Conservation (phyloP, 2,888 invertebrate genomes). For the Mayetiola destructor region DNA sequence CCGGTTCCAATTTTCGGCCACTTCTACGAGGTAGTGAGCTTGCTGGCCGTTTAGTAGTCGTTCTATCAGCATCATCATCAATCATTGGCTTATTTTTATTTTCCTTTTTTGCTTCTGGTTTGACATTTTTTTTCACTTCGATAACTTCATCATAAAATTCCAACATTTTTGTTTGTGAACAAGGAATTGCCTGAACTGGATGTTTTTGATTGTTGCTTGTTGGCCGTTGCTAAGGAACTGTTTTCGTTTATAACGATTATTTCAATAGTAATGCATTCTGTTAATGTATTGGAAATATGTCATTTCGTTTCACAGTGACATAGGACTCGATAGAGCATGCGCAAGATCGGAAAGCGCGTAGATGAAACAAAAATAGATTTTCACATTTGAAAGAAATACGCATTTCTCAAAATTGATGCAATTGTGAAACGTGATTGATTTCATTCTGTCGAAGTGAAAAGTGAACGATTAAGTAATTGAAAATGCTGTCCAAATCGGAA, state of each 20-base stretch:
- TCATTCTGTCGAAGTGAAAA: not conserved
- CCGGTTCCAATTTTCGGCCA: not conserved
- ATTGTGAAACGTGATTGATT: not conserved
- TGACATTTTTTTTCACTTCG: constrained; percentile 1
- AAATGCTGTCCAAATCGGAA: not conserved
- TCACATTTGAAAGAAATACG: not conserved
- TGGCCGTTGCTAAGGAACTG: not conserved
- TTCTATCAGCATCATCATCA: not conserved
- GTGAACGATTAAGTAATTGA: not conserved
- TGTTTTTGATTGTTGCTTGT: not conserved
- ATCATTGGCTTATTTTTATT: not conserved
- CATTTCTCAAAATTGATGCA: not conserved
- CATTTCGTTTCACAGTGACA: not conserved
- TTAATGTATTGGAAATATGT: not conserved
- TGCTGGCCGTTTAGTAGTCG: not conserved
- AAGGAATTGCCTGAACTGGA: too few relatives aligned
- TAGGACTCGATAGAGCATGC: not conserved
- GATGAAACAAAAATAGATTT: not conserved
- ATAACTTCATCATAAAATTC: constrained; percentile 14
- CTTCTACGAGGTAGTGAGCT: constrained; percentile 7
- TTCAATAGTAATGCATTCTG: not conserved
- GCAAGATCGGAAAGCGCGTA: not conserved
- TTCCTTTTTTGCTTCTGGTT: not conserved
- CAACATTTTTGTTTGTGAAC: constrained; percentile 1
- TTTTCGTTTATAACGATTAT: not conserved